Evolutionary conservation across 2,113 vertebrate genomes (phyloP).

Genomic region (Corydoras sp.): DNA sequence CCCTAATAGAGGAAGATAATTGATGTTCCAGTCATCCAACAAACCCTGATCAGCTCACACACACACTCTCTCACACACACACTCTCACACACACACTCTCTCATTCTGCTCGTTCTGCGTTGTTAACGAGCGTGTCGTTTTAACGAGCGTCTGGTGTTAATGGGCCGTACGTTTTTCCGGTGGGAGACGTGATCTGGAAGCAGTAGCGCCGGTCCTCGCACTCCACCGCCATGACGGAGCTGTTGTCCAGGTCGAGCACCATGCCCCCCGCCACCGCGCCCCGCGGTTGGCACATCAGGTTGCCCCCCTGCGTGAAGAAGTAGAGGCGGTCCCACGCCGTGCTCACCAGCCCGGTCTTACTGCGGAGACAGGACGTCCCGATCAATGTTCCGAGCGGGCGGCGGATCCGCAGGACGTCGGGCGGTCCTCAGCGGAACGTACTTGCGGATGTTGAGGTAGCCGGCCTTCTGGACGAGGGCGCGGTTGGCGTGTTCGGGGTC

Average conservation of each 20-base stretch:
- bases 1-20: too few species aligned
- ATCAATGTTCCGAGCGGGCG: background rate
- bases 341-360: slow-evolving; percentile 94
- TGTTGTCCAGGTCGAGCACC: slow-evolving; percentile 97
- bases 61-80: too few species aligned
- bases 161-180: slow-evolving; percentile 87
- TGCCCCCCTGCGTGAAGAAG: slow-evolving; percentile 98
- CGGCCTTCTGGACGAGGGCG: slow-evolving; percentile 91
- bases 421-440: slow-evolving; percentile 68
- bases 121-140: too few species aligned
- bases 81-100: too few species aligned
- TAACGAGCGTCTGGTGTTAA: too few species aligned
- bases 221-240: slow-evolving; percentile 96
- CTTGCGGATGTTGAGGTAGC: slow-evolving; percentile 96
- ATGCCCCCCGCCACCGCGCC: slow-evolving; percentile 92
- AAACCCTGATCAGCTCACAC: too few species aligned
- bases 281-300: slow-evolving; percentile 94
- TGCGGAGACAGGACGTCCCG: slow-evolving; percentile 46
- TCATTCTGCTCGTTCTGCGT: too few species aligned
- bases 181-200: slow-evolving; percentile 92
- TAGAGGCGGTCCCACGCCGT: slow-evolving; percentile 95
- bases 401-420: too few species aligned
- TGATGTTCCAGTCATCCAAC: too few species aligned
- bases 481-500: slow-evolving; percentile 78
- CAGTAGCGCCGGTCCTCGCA: slow-evolving; percentile 96